A percentile compares a stretch with the other conserved stretches of the same genome.
phyloP scores from a whole-genome alignment of 2,113 vertebrate genomes.

The Cyprinodon brontotheroides region DNA sequence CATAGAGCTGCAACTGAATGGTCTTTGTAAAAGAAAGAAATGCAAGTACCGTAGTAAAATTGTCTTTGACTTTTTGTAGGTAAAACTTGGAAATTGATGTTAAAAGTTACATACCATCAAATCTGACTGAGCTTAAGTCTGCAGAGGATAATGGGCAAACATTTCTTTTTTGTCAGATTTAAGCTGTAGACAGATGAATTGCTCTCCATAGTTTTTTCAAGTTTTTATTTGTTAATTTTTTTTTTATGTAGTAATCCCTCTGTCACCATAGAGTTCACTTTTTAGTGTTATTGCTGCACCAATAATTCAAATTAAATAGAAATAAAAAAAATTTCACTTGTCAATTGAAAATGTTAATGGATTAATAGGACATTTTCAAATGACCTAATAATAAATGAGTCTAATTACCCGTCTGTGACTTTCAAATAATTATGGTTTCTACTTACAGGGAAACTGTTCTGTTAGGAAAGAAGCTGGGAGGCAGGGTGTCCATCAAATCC shows the following conservation, averaged over 20 bases:
- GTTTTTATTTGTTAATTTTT: too few species aligned
- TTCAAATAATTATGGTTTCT: not conserved
- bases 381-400: not conserved
- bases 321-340: too few species aligned
- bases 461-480: slow-evolving; percentile 84
- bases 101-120: not conserved
- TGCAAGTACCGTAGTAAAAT: not conserved
- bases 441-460: slow-evolving; percentile 90
- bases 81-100: not conserved
- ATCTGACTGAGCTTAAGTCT: not conserved
- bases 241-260: not conserved
- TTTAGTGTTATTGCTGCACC: not conserved
- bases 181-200: not conserved
- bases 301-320: not conserved
- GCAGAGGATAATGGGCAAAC: not conserved
- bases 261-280: not conserved
- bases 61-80: too few species aligned
- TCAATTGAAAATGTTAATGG: too few species aligned
- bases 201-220: too few species aligned
- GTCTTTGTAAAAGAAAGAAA: not conserved
- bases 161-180: not conserved
- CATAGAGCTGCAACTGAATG: not conserved
- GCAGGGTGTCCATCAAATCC: slow-evolving; percentile 88
- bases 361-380: not conserved
- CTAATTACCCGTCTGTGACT: not conserved